Evolutionary conservation across 2,888 invertebrate species (phyloP), one percentile per base, ranked within the genome.

Genomic region (Archips xylosteana): DNA sequence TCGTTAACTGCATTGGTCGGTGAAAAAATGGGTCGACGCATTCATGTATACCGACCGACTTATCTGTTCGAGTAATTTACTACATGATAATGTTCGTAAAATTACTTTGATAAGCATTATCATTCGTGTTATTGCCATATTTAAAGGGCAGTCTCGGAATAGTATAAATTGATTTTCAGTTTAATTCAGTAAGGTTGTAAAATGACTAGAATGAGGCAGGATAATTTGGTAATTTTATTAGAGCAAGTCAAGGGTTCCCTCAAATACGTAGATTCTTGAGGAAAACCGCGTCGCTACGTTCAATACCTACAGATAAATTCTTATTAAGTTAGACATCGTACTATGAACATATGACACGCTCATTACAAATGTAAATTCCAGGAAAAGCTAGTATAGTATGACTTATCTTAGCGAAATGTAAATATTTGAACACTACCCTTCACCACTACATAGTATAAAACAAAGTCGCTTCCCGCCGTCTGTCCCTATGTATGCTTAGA

Each of bases 1-100:
- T 74, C 70, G 64, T 74, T 74, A 70, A 70, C 70, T 74, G 65
- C 70, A 47, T 61, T 62, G 73, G 63, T 60, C 68, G 60, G 69
- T 63, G 54, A 60, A 67, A 67, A 74, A 74, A 65, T 62, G 59
- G 74, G 70, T 34, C 70, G 74, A 45, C 65, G 60, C 59, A 45
- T 54, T 10, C 39, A 15, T 63, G 32, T 23, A 67, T 69, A 65
- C 69, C 51, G 47, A n/a, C 45, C 39, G 60, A 45, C 60, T 74
- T 74, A 70, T 69, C 74, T 32, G 32, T 51, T 51, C 23, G 34
- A 23, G 73, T 69, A 74, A 69, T 69, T 69, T 69, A 69, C 73
- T 69, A 49, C 59, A 45, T 45, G 74, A 70, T 74, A 65, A 74
- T 64, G 68, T 69, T 60, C 51, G 64, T 74, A 32, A 70, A 74